phyloP scores from a whole-genome alignment of 2,888 invertebrate species.

The Heteromurus nitidus region DNA sequence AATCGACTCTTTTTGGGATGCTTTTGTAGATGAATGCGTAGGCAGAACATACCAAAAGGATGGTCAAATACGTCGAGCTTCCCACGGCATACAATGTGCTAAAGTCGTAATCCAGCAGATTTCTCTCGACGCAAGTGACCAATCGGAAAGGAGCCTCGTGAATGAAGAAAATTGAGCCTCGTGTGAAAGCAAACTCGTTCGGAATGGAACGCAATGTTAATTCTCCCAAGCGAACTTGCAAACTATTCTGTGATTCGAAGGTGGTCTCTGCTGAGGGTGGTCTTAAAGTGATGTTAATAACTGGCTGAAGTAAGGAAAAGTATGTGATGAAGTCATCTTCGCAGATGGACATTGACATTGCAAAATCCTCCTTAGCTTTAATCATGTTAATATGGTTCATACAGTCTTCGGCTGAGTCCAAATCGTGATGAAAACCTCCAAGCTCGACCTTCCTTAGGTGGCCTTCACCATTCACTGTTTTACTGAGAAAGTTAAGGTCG shows the following conservation, averaged over 20 bases:
- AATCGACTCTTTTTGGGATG: not conserved
- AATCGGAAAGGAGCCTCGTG: not conserved
- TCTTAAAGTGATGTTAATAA: not conserved
- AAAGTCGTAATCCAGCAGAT: not conserved
- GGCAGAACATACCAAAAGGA: not conserved
- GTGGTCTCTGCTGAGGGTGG: too few species aligned
- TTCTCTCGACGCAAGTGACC: not conserved
- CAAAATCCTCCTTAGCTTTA: not conserved
- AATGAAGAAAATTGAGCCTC: not conserved
- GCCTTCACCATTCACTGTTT: not conserved
- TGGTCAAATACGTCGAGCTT: not conserved
- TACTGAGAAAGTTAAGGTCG: not conserved
- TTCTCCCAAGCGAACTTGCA: not conserved
- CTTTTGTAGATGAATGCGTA: not conserved
- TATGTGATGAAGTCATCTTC: not conserved
- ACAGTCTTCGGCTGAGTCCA: too few species aligned
- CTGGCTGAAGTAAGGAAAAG: not conserved
- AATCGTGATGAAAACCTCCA: not conserved
- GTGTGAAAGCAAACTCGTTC: not conserved
- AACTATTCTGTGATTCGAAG: not conserved
- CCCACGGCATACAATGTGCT: not conserved
- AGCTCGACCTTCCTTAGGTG: too few species aligned
- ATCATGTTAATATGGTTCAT: not conserved
- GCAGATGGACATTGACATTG: not conserved
- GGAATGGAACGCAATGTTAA: not conserved